Evolutionary conservation across 2,888 invertebrate species (phyloP).

Genomic region (Brachypalpus laphriformis): DNA sequence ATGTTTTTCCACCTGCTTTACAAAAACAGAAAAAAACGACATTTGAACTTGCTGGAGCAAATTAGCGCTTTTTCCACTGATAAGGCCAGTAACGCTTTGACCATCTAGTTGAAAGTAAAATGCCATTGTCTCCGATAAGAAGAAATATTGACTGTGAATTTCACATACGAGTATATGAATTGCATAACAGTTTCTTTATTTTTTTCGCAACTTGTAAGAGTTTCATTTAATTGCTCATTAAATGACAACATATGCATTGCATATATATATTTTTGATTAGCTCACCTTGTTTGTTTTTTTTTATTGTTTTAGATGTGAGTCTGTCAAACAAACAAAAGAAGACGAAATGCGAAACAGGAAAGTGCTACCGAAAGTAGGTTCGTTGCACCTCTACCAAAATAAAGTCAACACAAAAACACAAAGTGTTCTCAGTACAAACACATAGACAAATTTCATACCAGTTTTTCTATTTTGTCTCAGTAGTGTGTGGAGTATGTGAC

Average conservation of each 20-base stretch:
- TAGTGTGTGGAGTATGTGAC: conserved; percentile 2
- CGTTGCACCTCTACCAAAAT: conserved; percentile 16
- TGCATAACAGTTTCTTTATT: not conserved
- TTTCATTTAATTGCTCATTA: conserved; percentile 1
- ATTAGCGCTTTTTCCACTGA: not conserved
- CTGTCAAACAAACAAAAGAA: conserved; percentile 10
- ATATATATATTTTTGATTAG: conserved; percentile 9
- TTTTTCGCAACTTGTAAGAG: not conserved
- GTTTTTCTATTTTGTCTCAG: not conserved
- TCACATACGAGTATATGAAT: not conserved
- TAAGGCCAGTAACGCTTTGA: not conserved
- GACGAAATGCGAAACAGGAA: not conserved
- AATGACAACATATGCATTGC: not conserved
- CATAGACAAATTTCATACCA: not conserved
- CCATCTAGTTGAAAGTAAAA: not conserved
- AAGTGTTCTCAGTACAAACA: conserved; percentile 7
- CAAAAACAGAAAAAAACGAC: not conserved
- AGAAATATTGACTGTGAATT: not conserved
- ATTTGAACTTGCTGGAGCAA: conserved; percentile 3
- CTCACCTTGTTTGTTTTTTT: not conserved
- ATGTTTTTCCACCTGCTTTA: conserved; percentile 26
- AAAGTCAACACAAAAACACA: conserved; percentile 1
- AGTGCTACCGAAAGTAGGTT: conserved; percentile 13
- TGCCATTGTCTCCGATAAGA: not conserved
- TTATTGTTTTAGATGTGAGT: conserved; percentile 6